Evolutionary conservation across 53 echinoderm and acorn worm genomes (phyloP).

Genomic region (Henricia sp.): DNA sequence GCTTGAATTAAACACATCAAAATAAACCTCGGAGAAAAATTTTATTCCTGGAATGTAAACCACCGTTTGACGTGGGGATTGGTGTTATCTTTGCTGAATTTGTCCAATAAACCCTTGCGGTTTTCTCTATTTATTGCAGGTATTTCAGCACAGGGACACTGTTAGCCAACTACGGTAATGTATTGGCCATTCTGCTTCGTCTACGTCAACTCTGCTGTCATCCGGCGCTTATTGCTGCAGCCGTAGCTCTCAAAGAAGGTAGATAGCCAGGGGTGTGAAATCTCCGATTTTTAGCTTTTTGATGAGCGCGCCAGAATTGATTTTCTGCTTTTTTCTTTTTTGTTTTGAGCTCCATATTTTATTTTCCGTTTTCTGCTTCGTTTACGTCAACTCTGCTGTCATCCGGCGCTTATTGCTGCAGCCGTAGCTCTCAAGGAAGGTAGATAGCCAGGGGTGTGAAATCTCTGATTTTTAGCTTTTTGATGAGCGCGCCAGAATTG

Average conservation of each 20-base stretch:
- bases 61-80: neutral
- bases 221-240: constrained; percentile 72
- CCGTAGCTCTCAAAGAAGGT: constrained; percentile 53
- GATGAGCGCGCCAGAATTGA: no score
- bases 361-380: constrained; percentile 85
- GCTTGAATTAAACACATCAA: no score
- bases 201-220: constrained; percentile 95
- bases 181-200: constrained; percentile 85
- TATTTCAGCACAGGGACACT: constrained; percentile 78
- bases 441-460: neutral
- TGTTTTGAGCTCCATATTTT: no score
- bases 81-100: neutral
- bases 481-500: no score
- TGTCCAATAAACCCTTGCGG: no score
- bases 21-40: neutral
- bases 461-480: no score
- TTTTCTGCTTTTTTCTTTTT: no score
- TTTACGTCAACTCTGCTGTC: constrained; percentile 92
- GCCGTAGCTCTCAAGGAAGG: constrained; percentile 56
- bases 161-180: constrained; percentile 82
- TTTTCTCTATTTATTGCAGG: constrained; percentile 36
- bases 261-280: neutral
- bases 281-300: no score
- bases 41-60: neutral
- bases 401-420: constrained; percentile 75